Evolutionary conservation across 1,140 invertebrate species (phyloP).

Genomic region (Venturia canescens): DNA sequence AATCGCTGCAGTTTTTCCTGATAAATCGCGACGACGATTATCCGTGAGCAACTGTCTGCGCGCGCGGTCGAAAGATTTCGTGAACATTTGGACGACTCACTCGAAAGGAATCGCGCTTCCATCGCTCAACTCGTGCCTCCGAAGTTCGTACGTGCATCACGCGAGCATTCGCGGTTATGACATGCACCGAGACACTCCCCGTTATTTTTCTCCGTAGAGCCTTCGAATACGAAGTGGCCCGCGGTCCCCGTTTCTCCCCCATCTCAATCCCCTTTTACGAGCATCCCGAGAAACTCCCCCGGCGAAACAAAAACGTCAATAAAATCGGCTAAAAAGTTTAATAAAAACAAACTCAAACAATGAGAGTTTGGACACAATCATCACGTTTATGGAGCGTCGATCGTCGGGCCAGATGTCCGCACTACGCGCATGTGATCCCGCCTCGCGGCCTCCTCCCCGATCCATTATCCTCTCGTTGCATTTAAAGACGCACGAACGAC

Average conservation of each 20-base stretch:
- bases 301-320: neutral
- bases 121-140: neutral
- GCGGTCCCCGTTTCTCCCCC: slow-evolving; percentile 2
- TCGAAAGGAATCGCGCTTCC: slow-evolving; percentile 12
- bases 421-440: neutral
- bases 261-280: slow-evolving; percentile 32
- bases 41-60: too few species aligned
- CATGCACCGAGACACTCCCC: neutral
- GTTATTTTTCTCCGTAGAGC: neutral
- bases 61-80: too few species aligned
- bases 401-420: slow-evolving; percentile 26
- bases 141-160: neutral
- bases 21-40: too few species aligned
- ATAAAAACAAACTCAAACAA: slow-evolving; percentile 19
- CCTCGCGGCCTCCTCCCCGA: neutral
- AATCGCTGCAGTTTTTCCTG: too few species aligned
- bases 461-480: neutral
- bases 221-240: too few species aligned
- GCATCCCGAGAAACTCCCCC: slow-evolving; percentile 13
- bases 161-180: slow-evolving; percentile 10
- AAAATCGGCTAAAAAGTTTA: too few species aligned
- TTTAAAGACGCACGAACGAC: neutral
- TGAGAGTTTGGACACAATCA: slow-evolving; percentile 15
- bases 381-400: slow-evolving; percentile 35
- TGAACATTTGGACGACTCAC: neutral